Base-by-base conservation (phyloP, 2,797 vertebrate genomes). In the Urosaurus nigricauda region DNA sequence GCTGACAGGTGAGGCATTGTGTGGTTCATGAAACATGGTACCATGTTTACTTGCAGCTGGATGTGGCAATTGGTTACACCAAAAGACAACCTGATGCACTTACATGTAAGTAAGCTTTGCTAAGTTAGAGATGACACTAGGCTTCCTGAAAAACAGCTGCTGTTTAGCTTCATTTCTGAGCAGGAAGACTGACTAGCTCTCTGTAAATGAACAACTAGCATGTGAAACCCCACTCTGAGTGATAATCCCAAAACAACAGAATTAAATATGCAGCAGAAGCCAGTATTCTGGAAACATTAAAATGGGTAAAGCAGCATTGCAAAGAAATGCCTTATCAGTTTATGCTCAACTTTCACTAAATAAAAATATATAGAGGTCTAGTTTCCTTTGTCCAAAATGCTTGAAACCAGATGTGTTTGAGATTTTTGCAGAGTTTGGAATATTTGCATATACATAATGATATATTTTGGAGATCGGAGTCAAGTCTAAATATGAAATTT, bases 261-360 rank as follows among this genome's bases (percentile, higher is more conserved):
- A n/a, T 8, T 14, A 4, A 78, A 78, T 5, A 78, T 78, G 37
- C 17, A 78, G 32, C 43, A 32, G 35, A 26, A 51, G 24, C 75
- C 29, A 78, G 26, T 29, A 21, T 9, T 29, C 1, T 26, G 56
- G 68, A 84, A 84, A 73, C 56, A 84, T 73, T 53, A 73, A 84
- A 21, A 35, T 56, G 24, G 19, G 2, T 26, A 21, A 84, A 84
- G 26, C n/a, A 71, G 47, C n/a, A 56, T 56, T 4, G 2, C 21
- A 51, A 21, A n/a, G 17, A 13, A 26, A 51, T 65, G 75, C 65
- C 9, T 6, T 9, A 16, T 35, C 26, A 19, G 2, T 84, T 26
- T 73, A 84, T 80, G 51, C 60, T 77, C 84, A 75, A 58, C 35
- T 60, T 71, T 53, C 65, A 53, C 32, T 53, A 68, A 84, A n/a